Evolutionary conservation across 37 sponge, comb jelly and placozoan genomes (phyloP).

Genomic region (Halisarca cf. caerulea): DNA sequence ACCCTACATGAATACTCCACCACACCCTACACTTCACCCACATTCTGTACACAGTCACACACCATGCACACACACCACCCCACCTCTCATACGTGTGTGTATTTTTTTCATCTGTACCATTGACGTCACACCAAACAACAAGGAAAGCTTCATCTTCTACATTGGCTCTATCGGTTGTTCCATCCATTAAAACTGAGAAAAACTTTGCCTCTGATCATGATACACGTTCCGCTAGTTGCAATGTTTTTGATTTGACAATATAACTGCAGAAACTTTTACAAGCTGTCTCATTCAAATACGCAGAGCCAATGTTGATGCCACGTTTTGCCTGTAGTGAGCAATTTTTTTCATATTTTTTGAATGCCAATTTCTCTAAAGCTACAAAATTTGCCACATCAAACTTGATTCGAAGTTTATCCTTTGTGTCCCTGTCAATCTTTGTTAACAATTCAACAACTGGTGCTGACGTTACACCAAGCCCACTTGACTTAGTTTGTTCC

Average conservation of each 20-base stretch:
- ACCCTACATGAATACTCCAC: too few species aligned
- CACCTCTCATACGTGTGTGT: conserved; percentile 53
- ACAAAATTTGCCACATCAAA: conserved; percentile 63
- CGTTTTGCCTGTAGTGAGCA: conserved; percentile 47
- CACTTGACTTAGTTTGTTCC: conserved; percentile 24
- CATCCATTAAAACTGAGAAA: conserved; percentile 60
- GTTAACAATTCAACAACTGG: conserved; percentile 43
- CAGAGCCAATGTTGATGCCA: conserved; percentile 50
- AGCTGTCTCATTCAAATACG: conserved; percentile 54
- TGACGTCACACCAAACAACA: conserved; percentile 46
- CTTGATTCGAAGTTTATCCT: conserved; percentile 37
- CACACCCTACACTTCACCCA: too few species aligned
- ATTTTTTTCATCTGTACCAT: conserved; percentile 50
- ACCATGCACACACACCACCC: too few species aligned
- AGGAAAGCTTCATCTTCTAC: conserved; percentile 61
- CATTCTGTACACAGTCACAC: too few species aligned
- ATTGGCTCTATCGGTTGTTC: conserved; percentile 51
- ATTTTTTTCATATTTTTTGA: conserved; percentile 38
- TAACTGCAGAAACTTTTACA: conserved; percentile 49
- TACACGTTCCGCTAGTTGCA: too few species aligned
- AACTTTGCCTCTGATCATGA: too few species aligned
- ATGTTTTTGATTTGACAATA: conserved; percentile 49
- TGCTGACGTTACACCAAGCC: conserved; percentile 40
- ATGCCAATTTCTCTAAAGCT: conserved; percentile 45
- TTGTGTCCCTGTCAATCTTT: conserved; percentile 36